Conservation (phyloP, 2,888 invertebrate genomes). For the Ligdia adustata region DNA sequence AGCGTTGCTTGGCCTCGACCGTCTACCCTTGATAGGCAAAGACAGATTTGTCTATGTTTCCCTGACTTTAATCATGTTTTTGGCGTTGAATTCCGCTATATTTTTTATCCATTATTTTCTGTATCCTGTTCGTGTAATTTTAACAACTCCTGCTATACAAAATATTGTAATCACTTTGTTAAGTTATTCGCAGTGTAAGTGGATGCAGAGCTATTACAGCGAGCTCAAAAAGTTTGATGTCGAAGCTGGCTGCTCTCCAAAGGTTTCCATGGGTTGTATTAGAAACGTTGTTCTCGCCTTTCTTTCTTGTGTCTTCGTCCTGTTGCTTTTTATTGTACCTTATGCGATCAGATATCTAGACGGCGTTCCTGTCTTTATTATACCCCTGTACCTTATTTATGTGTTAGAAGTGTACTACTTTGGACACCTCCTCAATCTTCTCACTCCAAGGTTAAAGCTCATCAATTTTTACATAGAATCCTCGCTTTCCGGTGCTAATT, state of each 20-base stretch:
- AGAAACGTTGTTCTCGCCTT: conserved; percentile 41
- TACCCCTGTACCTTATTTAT: conserved; percentile 42
- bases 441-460: conserved; percentile 52
- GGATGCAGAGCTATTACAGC: conserved; percentile 47
- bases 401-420: conserved; percentile 53
- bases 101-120: too few species aligned
- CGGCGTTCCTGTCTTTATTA: conserved; percentile 15
- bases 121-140: too few species aligned
- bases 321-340: conserved; percentile 31
- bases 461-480: conserved; percentile 58
- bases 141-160: conserved; percentile 25
- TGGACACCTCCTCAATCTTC: conserved; percentile 57
- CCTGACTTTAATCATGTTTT: conserved; percentile 37
- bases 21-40: conserved; percentile 44
- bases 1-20: conserved; percentile 46
- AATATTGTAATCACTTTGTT: conserved; percentile 41
- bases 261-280: conserved; percentile 42
- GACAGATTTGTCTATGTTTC: conserved; percentile 32
- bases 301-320: conserved; percentile 35
- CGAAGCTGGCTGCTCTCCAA: conserved; percentile 52
- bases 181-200: conserved; percentile 44
- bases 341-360: conserved; percentile 17
- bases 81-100: conserved; percentile 18
- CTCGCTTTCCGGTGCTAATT: conserved; percentile 40
- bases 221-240: conserved; percentile 54